Evolutionary conservation across 2,888 invertebrate genomes (phyloP).

Genomic region (Trimorus sp.): DNA sequence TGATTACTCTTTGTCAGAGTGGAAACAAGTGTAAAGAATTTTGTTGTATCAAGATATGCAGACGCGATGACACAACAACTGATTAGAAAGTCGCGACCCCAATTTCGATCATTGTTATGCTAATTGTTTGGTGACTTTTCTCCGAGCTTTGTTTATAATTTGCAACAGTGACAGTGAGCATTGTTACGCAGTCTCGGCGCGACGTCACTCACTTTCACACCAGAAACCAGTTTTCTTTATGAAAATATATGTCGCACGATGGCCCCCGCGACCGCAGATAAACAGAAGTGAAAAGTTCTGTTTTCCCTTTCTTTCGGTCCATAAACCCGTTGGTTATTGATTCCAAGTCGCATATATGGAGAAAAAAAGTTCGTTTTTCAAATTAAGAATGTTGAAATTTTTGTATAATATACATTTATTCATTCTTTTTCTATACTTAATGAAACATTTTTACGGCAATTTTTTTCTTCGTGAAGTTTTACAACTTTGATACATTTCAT

Average conservation of each 20-base stretch:
- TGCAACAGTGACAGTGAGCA: constrained; percentile 5
- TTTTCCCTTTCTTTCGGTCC: neutral
- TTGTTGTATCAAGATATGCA: too few species aligned
- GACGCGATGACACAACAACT: neutral
- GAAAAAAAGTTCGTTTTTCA: too few species aligned
- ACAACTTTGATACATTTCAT: too few species aligned
- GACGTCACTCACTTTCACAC: constrained; percentile 58
- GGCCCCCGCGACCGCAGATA: neutral
- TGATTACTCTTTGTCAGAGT: too few species aligned
- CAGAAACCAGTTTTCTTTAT: constrained; percentile 57
- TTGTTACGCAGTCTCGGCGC: constrained; percentile 36
- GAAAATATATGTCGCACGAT: constrained; percentile 30
- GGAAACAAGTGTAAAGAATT: too few species aligned
- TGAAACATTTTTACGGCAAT: too few species aligned
- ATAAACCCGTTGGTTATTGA: too few species aligned
- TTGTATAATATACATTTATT: too few species aligned
- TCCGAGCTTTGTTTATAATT: constrained; percentile 20
- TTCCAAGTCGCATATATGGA: too few species aligned
- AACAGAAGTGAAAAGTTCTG: constrained; percentile 4
- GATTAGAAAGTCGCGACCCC: constrained; percentile 28
- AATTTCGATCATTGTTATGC: constrained; percentile 17
- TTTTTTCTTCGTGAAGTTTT: too few species aligned
- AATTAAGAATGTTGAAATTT: too few species aligned
- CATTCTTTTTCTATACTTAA: too few species aligned
- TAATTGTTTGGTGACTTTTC: constrained; percentile 10